These are phyloP conservation scores for Spea multiplicata DNA, from an alignment of 2,113 vertebrate species.

Conservation along the genomic window DNA sequence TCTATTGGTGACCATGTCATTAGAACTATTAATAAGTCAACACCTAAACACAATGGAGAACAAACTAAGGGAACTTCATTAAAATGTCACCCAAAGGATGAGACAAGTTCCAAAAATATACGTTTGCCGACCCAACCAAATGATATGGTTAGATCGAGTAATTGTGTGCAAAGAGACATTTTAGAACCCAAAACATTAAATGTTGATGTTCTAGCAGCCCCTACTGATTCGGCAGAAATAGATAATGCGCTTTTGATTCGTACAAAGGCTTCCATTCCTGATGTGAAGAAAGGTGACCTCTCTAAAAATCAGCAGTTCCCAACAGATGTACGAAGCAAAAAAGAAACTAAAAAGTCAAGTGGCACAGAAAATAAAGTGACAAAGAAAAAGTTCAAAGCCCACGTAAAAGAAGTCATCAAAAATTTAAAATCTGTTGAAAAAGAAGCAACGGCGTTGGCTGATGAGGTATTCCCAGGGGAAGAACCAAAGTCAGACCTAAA, in stretches of 20 bases:
- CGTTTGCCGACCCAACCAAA: background rate
- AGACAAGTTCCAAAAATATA: background rate
- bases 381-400: constrained; percentile 15
- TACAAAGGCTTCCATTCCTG: constrained; percentile 33
- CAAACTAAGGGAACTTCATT: background rate
- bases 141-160: background rate
- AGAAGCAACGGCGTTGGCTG: background rate
- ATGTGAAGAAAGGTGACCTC: background rate
- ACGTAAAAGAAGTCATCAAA: background rate
- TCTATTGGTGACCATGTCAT: background rate
- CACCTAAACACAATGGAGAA: background rate
- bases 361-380: constrained; percentile 15
- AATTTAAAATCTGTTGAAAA: background rate
- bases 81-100: background rate
- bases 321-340: background rate
- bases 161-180: background rate
- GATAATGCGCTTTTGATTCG: constrained; percentile 16
- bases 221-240: constrained; percentile 8
- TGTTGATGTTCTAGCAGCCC: too few species aligned
- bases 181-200: constrained; percentile 1
- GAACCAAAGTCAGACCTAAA: constrained; percentile 18
- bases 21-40: background rate
- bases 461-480: background rate
- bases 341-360: constrained; percentile 14
- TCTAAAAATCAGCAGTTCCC: background rate